Evolutionary conservation across 2,797 vertebrate species (phyloP).

Genomic region (Orientallactaga sibirica): DNA sequence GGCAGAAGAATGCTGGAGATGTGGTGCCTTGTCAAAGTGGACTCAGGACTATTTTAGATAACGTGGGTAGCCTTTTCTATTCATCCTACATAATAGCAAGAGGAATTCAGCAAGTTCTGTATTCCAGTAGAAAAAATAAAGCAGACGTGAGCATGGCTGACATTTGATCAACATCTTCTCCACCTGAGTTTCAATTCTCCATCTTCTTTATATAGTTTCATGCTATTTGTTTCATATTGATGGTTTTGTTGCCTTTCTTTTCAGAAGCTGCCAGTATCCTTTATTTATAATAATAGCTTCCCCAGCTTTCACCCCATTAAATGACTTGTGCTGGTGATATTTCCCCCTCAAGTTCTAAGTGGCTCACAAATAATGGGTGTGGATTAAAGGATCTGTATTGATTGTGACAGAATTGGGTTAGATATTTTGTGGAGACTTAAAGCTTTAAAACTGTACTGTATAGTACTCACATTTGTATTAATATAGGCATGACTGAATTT

Average conservation of each 20-base stretch:
- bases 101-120: constrained; percentile 37
- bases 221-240: background rate
- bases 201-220: background rate
- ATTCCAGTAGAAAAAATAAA: constrained; percentile 63
- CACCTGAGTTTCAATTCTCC: background rate
- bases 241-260: constrained; percentile 17
- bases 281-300: constrained; percentile 45
- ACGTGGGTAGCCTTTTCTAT: constrained; percentile 70
- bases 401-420: background rate
- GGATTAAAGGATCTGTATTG: background rate
- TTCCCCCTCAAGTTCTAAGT: background rate
- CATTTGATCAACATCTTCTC: constrained; percentile 21
- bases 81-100: constrained; percentile 58
- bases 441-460: background rate
- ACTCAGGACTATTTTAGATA: constrained; percentile 77
- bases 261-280: background rate
- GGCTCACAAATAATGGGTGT: background rate
- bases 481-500: constrained; percentile 20
- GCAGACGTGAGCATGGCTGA: background rate
- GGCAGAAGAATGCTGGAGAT: constrained; percentile 16
- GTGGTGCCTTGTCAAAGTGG: constrained; percentile 73
- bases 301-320: background rate
- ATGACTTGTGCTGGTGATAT: background rate
- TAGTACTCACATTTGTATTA: constrained; percentile 41
- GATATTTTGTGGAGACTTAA: constrained; percentile 42